phyloP scores from a whole-genome alignment of 2,797 vertebrate genomes.

The Eulemur albifrons region DNA sequence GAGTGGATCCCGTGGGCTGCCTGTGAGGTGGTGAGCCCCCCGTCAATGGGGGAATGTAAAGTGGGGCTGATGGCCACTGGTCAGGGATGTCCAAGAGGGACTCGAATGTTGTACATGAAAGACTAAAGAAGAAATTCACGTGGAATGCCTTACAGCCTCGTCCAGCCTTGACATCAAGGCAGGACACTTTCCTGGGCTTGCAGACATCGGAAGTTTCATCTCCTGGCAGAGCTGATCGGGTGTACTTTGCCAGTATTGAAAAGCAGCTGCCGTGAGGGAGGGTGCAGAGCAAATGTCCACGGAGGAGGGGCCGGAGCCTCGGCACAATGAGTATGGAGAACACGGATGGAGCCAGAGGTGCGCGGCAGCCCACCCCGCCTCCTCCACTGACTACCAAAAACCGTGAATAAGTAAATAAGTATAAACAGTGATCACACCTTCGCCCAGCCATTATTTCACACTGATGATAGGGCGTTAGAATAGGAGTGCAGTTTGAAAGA shows the following conservation, averaged over 20 bases:
- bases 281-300: rapidly evolving
- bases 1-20: rapidly evolving
- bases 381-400: conserved; percentile 59
- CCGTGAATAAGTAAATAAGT: background rate
- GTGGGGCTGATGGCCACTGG: rapidly evolving
- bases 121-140: too few species aligned
- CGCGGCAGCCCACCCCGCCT: conserved; percentile 29
- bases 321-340: rapidly evolving
- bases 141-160: background rate
- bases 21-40: background rate
- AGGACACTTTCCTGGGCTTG: background rate
- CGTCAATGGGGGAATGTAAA: rapidly evolving
- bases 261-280: rapidly evolving
- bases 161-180: background rate
- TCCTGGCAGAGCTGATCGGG: background rate
- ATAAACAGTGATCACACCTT: conserved; percentile 10
- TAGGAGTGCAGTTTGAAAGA: conserved; percentile 75
- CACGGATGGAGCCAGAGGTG: background rate
- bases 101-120: rapidly evolving
- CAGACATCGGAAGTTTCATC: background rate
- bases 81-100: background rate
- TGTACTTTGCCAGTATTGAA: rapidly evolving
- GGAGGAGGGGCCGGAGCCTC: rapidly evolving
- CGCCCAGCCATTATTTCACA: conserved; percentile 72
- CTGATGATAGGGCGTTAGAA: conserved; percentile 72